Evolutionary conservation across 2,797 vertebrate species (phyloP).

Genomic region (Cephalopachus bancanus): DNA sequence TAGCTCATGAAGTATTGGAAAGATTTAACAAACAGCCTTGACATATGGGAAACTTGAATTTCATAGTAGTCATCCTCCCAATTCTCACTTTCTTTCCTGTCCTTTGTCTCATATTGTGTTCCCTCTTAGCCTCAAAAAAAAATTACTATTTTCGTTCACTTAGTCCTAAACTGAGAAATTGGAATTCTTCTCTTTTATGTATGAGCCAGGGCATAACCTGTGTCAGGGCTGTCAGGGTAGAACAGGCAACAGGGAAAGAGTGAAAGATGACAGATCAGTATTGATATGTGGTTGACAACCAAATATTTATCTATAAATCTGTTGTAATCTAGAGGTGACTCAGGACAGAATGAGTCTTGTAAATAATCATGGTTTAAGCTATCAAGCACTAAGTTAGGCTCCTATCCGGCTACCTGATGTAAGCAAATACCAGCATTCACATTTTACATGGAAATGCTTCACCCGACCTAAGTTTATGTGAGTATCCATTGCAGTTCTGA

Average conservation of each 20-base stretch:
- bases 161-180: neutral
- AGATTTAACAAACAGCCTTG: neutral
- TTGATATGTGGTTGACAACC: neutral
- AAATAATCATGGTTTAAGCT: conserved; percentile 4
- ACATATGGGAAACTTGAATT: neutral
- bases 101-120: neutral
- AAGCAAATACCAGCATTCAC: neutral
- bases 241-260: neutral
- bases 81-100: neutral
- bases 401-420: neutral
- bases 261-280: neutral
- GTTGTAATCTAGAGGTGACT: neutral
- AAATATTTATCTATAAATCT: neutral
- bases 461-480: neutral
- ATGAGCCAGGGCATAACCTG: neutral
- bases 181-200: neutral
- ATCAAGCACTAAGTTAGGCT: neutral
- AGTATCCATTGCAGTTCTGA: conserved; percentile 10
- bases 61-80: neutral
- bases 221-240: neutral
- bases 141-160: conserved; percentile 28
- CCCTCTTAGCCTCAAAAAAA: neutral
- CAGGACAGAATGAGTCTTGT: neutral
- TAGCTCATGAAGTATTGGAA: neutral
- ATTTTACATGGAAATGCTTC: conserved; percentile 37